Evolutionary conservation across 2,797 vertebrate genomes (phyloP), one percentile per base, ranked within the genome.

Genomic region (Danio albolineatus): DNA sequence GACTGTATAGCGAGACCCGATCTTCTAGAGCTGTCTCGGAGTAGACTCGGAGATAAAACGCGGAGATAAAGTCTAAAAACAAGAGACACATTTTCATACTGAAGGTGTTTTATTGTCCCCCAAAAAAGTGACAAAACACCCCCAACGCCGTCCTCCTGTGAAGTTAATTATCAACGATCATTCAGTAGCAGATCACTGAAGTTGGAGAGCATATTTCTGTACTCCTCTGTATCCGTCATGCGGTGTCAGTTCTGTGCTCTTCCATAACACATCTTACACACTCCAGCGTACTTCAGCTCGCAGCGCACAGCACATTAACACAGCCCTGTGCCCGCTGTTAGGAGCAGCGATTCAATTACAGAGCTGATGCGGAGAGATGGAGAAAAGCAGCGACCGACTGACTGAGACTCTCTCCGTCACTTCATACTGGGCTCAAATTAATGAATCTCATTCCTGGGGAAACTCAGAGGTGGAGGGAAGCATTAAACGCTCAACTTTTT

Each of bases 331-430:
- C 79, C 66, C 75, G 62, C 81, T 79, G 87, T 83, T 83, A 84
- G 56, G 79, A 84, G 85, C 77, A 84, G 51, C 80, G 85, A 87
- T 87, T 89, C 83, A 89, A 87, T 90, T 87, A 86, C 72, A 82
- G 76, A 60, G 61, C 82, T 67, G 48, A 73, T 76, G 78, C 28
- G 49, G 28, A 28, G 72, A 71, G 76, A 78, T 76, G 64, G 38
- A 36, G 36, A 77, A 61, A 73, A 61, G 78, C 36, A 38, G 62
- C 36, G 59, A 78, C 76, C 57, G 76, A 56, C 66, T 70, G 46
- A 62, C 56, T 78, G 66, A 85, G 78, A 49, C 80, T 79, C 51
- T 59, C 60, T 83, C 81, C 69, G 78, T 57, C 75, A 82, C 78
- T 79, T 71, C 79, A 85, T 64, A 76, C 69, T 36, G 72, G 83